Evolutionary conservation across 2,113 vertebrate species (phyloP).

Genomic region (Saguinus midas): DNA sequence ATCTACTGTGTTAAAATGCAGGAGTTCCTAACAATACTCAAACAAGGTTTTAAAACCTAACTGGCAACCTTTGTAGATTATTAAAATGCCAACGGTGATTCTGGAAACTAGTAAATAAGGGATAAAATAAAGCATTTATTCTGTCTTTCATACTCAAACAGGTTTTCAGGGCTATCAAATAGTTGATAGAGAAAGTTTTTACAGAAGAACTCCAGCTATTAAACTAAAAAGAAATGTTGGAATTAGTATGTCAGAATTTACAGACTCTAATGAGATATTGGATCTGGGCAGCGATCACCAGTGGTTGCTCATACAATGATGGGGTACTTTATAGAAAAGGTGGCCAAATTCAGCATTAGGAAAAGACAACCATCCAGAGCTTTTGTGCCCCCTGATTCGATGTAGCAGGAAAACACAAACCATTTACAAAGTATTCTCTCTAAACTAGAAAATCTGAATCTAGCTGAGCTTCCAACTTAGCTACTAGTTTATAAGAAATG

Average conservation of each 20-base stretch:
- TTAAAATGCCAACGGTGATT: neutral
- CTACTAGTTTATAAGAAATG: neutral
- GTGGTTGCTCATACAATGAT: fast-evolving
- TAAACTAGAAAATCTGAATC: neutral
- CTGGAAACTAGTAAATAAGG: neutral
- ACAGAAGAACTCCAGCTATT: neutral
- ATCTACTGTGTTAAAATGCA: neutral
- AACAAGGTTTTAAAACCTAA: neutral
- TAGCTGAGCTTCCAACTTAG: neutral
- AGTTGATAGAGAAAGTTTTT: neutral
- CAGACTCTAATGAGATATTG: neutral
- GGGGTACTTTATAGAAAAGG: neutral
- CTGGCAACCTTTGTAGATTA: neutral
- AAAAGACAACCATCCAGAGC: neutral
- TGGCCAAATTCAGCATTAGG: neutral
- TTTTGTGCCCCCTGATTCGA: neutral
- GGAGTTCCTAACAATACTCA: neutral
- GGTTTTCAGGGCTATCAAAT: neutral
- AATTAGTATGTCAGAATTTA: neutral
- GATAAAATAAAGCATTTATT: neutral
- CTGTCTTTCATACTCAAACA: neutral
- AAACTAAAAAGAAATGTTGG: neutral
- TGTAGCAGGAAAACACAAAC: neutral
- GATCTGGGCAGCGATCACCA: too few species aligned
- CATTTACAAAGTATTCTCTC: neutral